Evolutionary conservation across 2,888 invertebrate species (phyloP), one percentile per base, ranked within the genome.

Genomic region (Anorthoa munda): DNA sequence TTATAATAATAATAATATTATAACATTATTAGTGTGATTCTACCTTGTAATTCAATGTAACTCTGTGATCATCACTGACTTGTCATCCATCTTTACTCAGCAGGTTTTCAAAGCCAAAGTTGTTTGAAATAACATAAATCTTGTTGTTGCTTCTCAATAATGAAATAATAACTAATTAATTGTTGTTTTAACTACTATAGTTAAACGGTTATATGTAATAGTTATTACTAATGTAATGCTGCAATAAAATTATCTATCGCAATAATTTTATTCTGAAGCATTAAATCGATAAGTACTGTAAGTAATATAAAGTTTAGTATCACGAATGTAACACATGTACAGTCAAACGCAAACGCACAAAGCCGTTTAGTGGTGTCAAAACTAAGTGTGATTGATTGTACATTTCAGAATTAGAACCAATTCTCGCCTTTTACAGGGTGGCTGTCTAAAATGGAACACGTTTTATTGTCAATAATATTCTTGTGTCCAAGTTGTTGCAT

Each of bases 341-440:
- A 85, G 88, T 77, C 77, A 82, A 88, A 90, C 85, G 81, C 77
- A 82, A 88, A 90, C 85, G 81, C 86, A 89, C 90, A 91, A 91
- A 91, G 89, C 87, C 84, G 87, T 88, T 87, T 85, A 82, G 85
- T 86, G 74, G 86, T 88, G 94, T 91, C 93, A 91, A 84, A 86
- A 84, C 88, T 93, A 95, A 95, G 93, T 94, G 93, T 94, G 95
- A 95, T 95, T 94, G 95, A 95, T 95, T 87, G 88, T 85, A 85
- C 67, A 39, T 88, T 86, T 91, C 91, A 83, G 92, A 94, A 94
- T 95, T 95, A 93, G 91, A 93, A 88, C 83, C 92, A 93, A 95
- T 94, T 94, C 93, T 87, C 90, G 87, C 84, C 85, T 90, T 86
- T 87, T 88, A 91, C 88, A 93, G 91, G 92, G 92, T 90, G 91